Conservation (phyloP, 2,113 vertebrate genomes). For the Ptychochromis oligacanthus region DNA sequence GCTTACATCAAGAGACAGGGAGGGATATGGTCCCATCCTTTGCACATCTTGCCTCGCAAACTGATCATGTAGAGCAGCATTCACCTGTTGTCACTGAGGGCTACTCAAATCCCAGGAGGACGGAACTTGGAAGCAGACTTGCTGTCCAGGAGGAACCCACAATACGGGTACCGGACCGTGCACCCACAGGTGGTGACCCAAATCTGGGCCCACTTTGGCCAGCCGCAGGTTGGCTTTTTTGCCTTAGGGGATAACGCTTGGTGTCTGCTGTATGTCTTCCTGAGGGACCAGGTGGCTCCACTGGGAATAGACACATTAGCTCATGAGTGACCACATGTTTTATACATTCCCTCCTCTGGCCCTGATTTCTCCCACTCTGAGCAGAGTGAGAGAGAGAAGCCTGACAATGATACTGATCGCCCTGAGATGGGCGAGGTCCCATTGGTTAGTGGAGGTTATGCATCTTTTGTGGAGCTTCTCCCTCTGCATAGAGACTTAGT, state of each 20-base stretch:
- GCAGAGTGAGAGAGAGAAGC: not conserved
- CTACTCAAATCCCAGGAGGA: not conserved
- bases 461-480: not conserved
- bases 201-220: not conserved
- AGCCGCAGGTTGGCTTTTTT: not conserved
- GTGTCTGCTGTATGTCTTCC: too few species aligned
- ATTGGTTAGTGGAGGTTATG: not conserved
- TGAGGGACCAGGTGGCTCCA: too few species aligned
- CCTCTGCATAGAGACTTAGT: not conserved
- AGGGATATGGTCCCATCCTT: not conserved
- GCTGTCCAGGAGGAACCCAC: not conserved
- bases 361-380: not conserved
- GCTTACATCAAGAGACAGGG: not conserved
- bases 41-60: not conserved
- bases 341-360: not conserved
- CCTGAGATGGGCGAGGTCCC: not conserved
- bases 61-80: not conserved
- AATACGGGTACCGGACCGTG: not conserved
- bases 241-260: too few species aligned
- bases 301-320: too few species aligned
- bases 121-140: not conserved
- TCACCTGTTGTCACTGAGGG: not conserved
- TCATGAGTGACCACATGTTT: not conserved
- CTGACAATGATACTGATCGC: not conserved
- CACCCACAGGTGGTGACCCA: not conserved